Base-by-base conservation (phyloP, 2,888 invertebrate genomes). In the Platerodrilus igneus region DNA sequence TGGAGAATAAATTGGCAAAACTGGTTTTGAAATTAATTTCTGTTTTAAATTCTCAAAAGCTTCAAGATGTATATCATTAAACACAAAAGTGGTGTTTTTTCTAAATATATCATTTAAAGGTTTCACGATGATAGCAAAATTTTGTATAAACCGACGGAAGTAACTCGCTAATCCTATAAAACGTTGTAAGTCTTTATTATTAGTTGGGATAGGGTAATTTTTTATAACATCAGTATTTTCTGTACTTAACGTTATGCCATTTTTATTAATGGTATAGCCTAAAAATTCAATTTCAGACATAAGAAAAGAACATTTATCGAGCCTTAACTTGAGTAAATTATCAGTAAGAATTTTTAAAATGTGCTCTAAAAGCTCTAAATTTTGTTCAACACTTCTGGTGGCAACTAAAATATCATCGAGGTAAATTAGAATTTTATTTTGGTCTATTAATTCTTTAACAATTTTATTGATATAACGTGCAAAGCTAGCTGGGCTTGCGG, bases 1-100 rank as follows among this genome's bases (percentile, higher is more conserved):
- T 0, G 57, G 56, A 11, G 52, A 45, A 30, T 56, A n/a, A n/a
- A n/a, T n/a, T n/a, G n/a, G n/a, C n/a, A n/a, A n/a, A n/a, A 57
- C 46, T n/a, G 57, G 58, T 27, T n/a, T 13, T 8, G 6, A 8
- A 36, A 51, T 48, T 37, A 54, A 42, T 37, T 48, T 48, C 18
- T 49, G 50, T 4, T 59, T 26, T 0, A 52, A 47, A 26, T 13
- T 3, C 2, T 36, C 15, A 7, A 36, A 15, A 2, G 20, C 19
- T 5, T 20, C 20, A 4, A 36, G 9, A 7, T 36, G 13, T 6
- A 5, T 22, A 13, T 28, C 16, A 3, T 21, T 8, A 21, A 36
- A 36, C 5, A 27, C 8, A 28, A 36, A 27, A n/a, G 9, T 4
- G 14, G 26, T 19, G 8, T 18, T 22, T 14, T 20, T 36, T 17